phyloP scores from a whole-genome alignment of 2,113 vertebrate genomes.

The Emydocephalus ijimae region DNA sequence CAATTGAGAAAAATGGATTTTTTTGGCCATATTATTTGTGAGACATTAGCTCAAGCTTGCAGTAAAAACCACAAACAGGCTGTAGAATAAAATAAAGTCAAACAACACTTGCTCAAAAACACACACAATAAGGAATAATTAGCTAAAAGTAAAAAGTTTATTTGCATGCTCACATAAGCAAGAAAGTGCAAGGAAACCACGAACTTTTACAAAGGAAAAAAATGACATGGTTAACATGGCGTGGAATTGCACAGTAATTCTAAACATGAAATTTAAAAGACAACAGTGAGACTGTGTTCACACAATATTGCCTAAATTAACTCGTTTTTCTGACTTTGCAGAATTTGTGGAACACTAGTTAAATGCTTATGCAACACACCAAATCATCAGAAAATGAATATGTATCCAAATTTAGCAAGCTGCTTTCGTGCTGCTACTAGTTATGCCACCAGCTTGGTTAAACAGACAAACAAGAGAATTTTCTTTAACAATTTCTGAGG shows the following conservation, averaged over 20 bases:
- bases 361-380: not conserved
- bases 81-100: not conserved
- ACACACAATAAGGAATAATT: not conserved
- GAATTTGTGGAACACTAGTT: not conserved
- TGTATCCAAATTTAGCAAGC: not conserved
- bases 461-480: too few relatives aligned
- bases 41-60: not conserved
- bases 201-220: not conserved
- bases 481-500: too few relatives aligned
- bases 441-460: not conserved
- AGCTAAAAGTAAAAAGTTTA: not conserved
- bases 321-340: not conserved
- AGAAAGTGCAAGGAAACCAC: not conserved
- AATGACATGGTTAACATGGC: not conserved
- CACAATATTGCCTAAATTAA: not conserved
- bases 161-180: not conserved
- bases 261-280: not conserved
- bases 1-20: not conserved
- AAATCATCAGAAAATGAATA: not conserved
- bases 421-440: not conserved
- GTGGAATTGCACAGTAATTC: not conserved
- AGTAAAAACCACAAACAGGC: not conserved
- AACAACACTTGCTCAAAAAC: not conserved
- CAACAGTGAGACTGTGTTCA: not conserved
- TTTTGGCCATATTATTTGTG: not conserved